Evolutionary conservation across 2,113 vertebrate genomes (phyloP), one percentile per base, ranked within the genome.

Genomic region (Megaceryle torquata): DNA sequence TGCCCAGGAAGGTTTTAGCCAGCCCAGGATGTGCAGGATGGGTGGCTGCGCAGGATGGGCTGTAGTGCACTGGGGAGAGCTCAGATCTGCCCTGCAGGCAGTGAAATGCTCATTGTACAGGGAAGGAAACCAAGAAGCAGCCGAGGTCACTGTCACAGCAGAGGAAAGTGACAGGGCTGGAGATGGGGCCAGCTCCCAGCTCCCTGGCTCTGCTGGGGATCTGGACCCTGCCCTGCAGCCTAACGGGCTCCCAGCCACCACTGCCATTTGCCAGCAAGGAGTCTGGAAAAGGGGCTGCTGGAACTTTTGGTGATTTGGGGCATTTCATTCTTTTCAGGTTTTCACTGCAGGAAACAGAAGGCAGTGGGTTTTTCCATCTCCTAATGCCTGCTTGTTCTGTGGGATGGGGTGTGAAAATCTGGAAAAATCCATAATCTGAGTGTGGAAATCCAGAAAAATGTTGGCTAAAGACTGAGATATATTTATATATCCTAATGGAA

Each of bases 201-300:
- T 35, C 50, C 50, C 26, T 39, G 37, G 25, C 25, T 64, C 37
- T 37, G 20, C 44, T 10, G 33, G 24, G 43, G 13, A 59, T 15
- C 31, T 44, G 77, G 35, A 53, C 17, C 19, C 9, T 17, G 24
- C 33, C 53, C 3, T n/a, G 0, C 37, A 25, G 17, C 60, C 28
- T 2, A 0, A 21, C 0, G 0, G 33, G 43, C 44, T 28, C 82
- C 26, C 77, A 46, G 35, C 6, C 51, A 9, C 41, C 7, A 2
- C 10, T 28, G 14, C 29, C 59, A 5, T 44, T 59, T 44, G 12
- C 25, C 68, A 41, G 63, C 0, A 1, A 64, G 13, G 33, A 2
- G 2, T 8, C 35, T 46, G 39, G 44, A 41, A 67, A 77, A 79
- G 6, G 33, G 31, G 9, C 51, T 92, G 31, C 48, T 68, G 53